Conservation (phyloP, 2,888 invertebrate genomes). For the Clitarchus hookeri region DNA sequence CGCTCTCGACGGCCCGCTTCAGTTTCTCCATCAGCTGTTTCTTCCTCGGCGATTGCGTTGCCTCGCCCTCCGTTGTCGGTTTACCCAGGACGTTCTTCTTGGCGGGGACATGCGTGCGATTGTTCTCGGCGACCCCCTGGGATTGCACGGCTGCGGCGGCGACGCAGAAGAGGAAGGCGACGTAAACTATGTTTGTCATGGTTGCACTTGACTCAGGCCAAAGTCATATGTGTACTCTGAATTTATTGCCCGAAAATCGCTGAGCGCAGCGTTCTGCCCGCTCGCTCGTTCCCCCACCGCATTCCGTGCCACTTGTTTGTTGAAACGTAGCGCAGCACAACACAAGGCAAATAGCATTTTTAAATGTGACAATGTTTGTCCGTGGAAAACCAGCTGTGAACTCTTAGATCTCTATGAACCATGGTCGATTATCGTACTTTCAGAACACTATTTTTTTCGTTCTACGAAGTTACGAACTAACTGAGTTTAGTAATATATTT, state of each 20-base stretch:
- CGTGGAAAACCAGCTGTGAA: background rate
- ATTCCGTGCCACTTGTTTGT: background rate
- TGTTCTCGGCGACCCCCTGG: too few relatives aligned
- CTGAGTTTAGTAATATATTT: too few relatives aligned
- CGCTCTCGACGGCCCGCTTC: background rate
- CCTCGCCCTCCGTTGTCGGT: background rate
- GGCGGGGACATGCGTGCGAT: too few relatives aligned
- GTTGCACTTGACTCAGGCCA: background rate
- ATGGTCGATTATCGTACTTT: too few relatives aligned
- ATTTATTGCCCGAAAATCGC: background rate
- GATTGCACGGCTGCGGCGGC: background rate
- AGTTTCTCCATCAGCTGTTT: background rate
- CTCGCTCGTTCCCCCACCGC: background rate
- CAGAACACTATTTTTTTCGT: too few relatives aligned
- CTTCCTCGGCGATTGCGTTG: background rate
- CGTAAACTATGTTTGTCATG: background rate
- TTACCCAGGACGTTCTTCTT: background rate
- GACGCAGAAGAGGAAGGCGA: background rate
- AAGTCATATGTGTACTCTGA: background rate
- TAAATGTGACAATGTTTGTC: background rate
- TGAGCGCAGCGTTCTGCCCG: background rate
- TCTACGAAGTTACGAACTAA: too few relatives aligned
- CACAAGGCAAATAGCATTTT: background rate
- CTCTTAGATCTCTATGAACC: too few relatives aligned
- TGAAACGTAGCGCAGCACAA: background rate